Conservation (phyloP, 2,797 vertebrate species). For the Malacoctenus gilli region DNA sequence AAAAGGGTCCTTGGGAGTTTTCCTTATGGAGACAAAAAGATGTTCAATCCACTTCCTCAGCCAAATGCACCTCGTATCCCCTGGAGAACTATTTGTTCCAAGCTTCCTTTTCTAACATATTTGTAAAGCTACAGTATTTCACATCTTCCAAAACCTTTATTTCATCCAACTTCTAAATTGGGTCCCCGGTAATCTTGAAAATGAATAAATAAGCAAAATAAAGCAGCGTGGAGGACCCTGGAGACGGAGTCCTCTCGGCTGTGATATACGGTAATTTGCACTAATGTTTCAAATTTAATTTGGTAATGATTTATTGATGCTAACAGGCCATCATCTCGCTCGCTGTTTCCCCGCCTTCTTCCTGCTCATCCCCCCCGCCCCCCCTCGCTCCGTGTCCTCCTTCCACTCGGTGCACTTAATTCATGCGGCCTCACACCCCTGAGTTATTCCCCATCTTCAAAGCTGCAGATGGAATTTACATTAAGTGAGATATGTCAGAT, state of each 20-base stretch:
- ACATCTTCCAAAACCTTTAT: too few species aligned
- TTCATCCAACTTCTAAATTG: too few species aligned
- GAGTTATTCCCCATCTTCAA: constrained; percentile 39
- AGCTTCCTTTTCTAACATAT: too few species aligned
- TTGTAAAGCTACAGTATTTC: too few species aligned
- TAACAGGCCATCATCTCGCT: constrained; percentile 14
- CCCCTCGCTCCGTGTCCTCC: not conserved
- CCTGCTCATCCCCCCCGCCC: not conserved
- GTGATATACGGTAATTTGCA: constrained; percentile 2
- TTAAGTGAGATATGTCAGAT: constrained; percentile 40
- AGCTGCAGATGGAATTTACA: too few species aligned
- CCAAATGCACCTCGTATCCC: too few species aligned
- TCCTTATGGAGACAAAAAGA: too few species aligned
- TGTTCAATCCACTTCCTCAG: too few species aligned
- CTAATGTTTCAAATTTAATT: constrained; percentile 23
- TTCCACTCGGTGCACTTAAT: constrained; percentile 12
- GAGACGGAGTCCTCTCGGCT: not conserved
- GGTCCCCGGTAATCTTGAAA: too few species aligned
- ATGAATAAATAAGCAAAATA: too few species aligned
- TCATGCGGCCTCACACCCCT: constrained; percentile 17
- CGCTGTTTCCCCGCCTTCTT: not conserved
- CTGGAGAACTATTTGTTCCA: too few species aligned
- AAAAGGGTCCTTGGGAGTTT: too few species aligned
- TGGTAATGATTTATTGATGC: constrained; percentile 27
- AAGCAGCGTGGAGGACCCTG: not conserved